Evolutionary conservation across 2,797 vertebrate genomes (phyloP), one percentile per base, ranked within the genome.

Genomic region (Lepus townsendii): DNA sequence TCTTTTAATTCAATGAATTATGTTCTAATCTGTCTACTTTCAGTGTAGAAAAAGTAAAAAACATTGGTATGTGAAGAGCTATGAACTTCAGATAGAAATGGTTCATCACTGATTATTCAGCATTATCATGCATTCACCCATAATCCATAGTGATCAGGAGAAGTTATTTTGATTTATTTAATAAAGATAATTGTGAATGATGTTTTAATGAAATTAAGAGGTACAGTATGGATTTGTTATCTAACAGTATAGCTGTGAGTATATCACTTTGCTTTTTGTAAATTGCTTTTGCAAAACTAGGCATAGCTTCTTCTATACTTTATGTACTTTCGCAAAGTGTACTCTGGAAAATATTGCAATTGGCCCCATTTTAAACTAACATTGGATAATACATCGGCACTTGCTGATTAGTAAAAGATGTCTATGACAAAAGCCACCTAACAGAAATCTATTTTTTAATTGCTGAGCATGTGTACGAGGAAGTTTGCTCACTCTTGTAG

Each of bases 41-140:
- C 32, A 93, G 7, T 38, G 32, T 42, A 63, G 60, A 80, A 92
- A 90, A 90, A 71, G 17, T 60, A 17, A 86, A 92, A 94, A 50
- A 50, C 19, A 47, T 13, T 12, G 22, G 4, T 16, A 10, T 42
- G 14, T 71, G 22, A 78, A 92, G 27, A 86, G 16, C 57, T 91
- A 32, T 91, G 80, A n/a, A 77, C 96, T 98, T 98, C 98, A 98
- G 98, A 98, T 98, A 98, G 90, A 98, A 98, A 96, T 97, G 97
- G 90, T 95, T 97, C 82, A 32, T 72, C 92, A 88, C 95, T 95
- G 92, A 82, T 97, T 72, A 94, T 95, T 97, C 50, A 88, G 86
- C 85, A 84, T 83, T 76, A 32, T 84, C 73, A 78, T 97, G 78
- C 71, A 94, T 89, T 96, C 69, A 94, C 19, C 54, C 90, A 83